Base-by-base conservation (phyloP, 92 coral and sea anemone genomes). In the Phenganax stokvisi region DNA sequence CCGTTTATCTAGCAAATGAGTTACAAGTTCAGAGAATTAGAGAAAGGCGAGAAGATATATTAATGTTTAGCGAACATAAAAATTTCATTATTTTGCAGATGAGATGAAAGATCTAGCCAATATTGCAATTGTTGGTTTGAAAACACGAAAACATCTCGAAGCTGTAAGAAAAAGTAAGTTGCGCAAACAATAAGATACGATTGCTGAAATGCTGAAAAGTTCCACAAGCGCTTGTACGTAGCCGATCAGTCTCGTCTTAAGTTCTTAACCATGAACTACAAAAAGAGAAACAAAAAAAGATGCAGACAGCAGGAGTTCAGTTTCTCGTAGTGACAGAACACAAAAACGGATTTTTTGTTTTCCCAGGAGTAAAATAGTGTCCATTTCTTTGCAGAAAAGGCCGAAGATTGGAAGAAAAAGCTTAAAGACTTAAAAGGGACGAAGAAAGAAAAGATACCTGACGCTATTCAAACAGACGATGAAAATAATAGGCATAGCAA, bases 351-450 rank as follows among this genome's bases (percentile, higher is more conserved):
- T 61, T 61, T 13, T 61, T 37, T 1, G 47, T 37, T 37, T 37
- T 37, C 5, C 47, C 3, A 37, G 47, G 5, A 37, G 47, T 37
- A 5, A 37, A 2, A 61, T 61, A 0, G 67, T 15, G 25, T 61
- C 67, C n/a, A 61, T 61, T 30, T 69, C 31, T 27, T 73, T 73
- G 7, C 11, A 79, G 83, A 53, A 64, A 79, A 79, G 56, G 53
- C 63, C 29, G 37, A 3, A 6, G 30, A 63, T 17, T 79, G 83
- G 83, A 79, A 79, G 68, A 79, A 79, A 79, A 79, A 63, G n/a
- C 68, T 79, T 3, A 63, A 79, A 29, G 83, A 79, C 7, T 62
- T 79, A 61, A 79, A 63, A 44, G 56, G 74, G 11, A 6, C 53
- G 15, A 79, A 62, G 74, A 79, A 62, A 53, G 58, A 6, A n/a